Evolutionary conservation across 1,140 invertebrate genomes (phyloP), one percentile per base, ranked within the genome.

Genomic region (Pseudachorutes palmiensis): DNA sequence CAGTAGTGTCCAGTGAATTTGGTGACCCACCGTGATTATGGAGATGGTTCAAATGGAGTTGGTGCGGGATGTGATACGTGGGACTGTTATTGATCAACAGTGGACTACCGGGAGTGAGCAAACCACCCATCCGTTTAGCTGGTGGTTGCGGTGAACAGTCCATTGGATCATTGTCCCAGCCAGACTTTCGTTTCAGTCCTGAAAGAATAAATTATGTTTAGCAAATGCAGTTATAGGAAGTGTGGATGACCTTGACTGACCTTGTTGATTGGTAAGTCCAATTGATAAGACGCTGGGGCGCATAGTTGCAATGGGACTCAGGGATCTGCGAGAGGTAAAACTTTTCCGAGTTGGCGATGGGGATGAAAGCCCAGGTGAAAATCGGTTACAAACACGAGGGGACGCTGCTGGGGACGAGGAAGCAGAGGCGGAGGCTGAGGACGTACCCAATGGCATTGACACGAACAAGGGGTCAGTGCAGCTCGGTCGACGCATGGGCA

Each of bases 301-400:
- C 28, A 78, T 69, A n/a, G 51, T 55, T 14, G 78, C 74, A 62
- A 79, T 79, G 1, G 78, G 78, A 68, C 75, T 77, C 12, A 77
- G 70, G 49, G 76, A 77, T 49, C 77, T 66, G 31, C 76, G 57
- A 2, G 77, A 75, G 22, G 75, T 73, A 65, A 78, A 77, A 62
- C 73, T 76, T 67, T 76, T 77, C 24, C 77, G 69, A 1, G 77
- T 78, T 1, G 80, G 80, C 61, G 80, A 81, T 3, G 81, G 81
- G 5, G 72, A 74, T 14, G 68, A 70, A 2, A 71, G 51, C 0
- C 67, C 65, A 22, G 72, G 72, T 14, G 72, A 74, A 48, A 74
- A 74, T 58, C 70, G 45, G 24, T 57, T 59, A 26, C 67, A 22
- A 1, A 74, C 59, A 14, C 72, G 48, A 26, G 72, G 72, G 22